Evolutionary conservation across 2,888 invertebrate genomes (phyloP), one percentile per base, ranked within the genome.

Genomic region (Diplolepis rosae): DNA sequence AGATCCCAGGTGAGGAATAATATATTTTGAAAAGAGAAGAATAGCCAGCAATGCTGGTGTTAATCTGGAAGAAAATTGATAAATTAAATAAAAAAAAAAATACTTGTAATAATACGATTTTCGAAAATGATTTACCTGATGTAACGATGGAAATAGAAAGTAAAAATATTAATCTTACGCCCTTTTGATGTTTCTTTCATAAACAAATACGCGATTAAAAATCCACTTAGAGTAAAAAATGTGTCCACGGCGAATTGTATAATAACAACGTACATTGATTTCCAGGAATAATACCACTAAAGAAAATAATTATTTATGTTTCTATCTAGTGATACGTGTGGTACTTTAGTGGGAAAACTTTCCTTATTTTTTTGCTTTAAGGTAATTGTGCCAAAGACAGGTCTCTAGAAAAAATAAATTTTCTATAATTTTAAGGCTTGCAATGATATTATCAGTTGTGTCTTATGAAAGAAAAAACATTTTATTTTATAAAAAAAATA

Each of bases 31-130:
- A 52, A 75, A 71, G 68, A 79, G 69, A 28, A 92, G 84, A 18
- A 91, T 87, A 1, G 90, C 88, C 18, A 90, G 90, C n/a, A 92
- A 89, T 0, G 91, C 89, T 1, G 92, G 92, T 0, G 92, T 92
- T 66, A 92, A 84, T 74, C 92, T 90, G 45, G 85, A 77, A 73
- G 69, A 56, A 22, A 18, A 18, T 2, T 45, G 6, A 7, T 7
- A 18, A 4, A 9, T 32, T 32, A 7, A 32, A 7, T 32, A 9
- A 9, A 2, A 32, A 9, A 32, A n/a, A 32, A 4, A 9, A 32
- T 32, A 2, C 0, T 11, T 32, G 7, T 2, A 32, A 0, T 32
- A 11, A 39, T 39, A 0, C n/a, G 13, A 13, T 5, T 15, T 42
- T 42, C 15, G 0, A 18, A 18, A 22, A 13, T 7, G 13, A 7